phyloP scores from a whole-genome alignment of 2,797 vertebrate species.

The Spinibarbus caldwelli region DNA sequence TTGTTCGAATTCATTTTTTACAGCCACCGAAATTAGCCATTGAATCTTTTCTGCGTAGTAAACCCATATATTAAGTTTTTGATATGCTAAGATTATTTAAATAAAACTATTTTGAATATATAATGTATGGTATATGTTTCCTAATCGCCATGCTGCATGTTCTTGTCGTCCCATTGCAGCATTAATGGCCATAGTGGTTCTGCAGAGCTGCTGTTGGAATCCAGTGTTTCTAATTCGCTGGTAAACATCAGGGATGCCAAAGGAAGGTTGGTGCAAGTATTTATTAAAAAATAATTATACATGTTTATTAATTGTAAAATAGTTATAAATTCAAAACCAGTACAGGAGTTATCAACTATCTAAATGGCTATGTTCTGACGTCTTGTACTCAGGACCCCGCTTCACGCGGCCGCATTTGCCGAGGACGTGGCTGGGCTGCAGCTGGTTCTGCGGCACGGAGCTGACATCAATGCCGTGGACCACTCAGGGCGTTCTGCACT shows the following conservation, averaged over 20 bases:
- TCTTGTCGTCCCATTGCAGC: conserved; percentile 68
- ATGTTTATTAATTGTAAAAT: not conserved
- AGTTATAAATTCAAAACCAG: not conserved
- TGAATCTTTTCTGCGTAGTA: not conserved
- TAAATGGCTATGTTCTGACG: not conserved
- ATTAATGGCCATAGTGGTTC: conserved; percentile 95
- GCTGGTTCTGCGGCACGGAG: conserved; percentile 92
- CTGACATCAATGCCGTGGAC: conserved; percentile 90
- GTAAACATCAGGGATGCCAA: conserved; percentile 98
- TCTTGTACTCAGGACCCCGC: conserved; percentile 83
- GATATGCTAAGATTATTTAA: not conserved
- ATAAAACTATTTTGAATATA: not conserved
- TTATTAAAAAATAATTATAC: not conserved
- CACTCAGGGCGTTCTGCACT: conserved; percentile 90
- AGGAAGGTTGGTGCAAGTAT: conserved; percentile 87
- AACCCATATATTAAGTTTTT: not conserved
- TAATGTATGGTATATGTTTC: not conserved
- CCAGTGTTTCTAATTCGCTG: conserved; percentile 91
- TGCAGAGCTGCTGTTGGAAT: conserved; percentile 89
- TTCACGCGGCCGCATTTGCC: conserved; percentile 95
- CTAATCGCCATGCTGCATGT: not conserved
- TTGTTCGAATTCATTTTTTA: not conserved
- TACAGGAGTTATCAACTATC: not conserved
- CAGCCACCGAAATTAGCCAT: not conserved
- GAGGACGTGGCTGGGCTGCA: conserved; percentile 94